A percentile compares a stretch with the other conserved stretches of the same genome.
phyloP scores from a whole-genome alignment of 2,797 vertebrate genomes.

The Antennarius maculatus region DNA sequence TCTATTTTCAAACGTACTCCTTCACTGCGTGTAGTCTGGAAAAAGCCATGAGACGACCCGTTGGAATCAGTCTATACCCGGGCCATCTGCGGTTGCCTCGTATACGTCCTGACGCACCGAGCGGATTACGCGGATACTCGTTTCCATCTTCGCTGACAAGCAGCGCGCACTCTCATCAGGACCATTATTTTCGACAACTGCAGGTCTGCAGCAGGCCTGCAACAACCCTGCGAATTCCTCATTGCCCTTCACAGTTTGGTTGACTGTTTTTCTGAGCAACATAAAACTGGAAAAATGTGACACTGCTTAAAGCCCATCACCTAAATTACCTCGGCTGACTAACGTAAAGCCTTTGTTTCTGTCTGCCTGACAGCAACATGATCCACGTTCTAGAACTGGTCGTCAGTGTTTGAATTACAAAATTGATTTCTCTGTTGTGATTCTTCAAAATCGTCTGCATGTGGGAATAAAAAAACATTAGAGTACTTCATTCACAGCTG shows the following conservation, averaged over 20 bases:
- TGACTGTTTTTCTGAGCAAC: constrained; percentile 46
- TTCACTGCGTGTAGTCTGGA: constrained; percentile 29
- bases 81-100: constrained; percentile 61
- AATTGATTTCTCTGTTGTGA: constrained; percentile 12
- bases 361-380: constrained; percentile 4
- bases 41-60: constrained; percentile 36
- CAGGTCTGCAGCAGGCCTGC: constrained; percentile 60
- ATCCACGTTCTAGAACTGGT: constrained; percentile 19
- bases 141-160: constrained; percentile 61
- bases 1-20: constrained; percentile 27
- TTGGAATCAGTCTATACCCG: constrained; percentile 28
- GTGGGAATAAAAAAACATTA: not conserved
- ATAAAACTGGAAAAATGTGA: constrained; percentile 28
- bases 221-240: constrained; percentile 48
- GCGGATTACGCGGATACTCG: constrained; percentile 49
- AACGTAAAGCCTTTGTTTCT: not conserved
- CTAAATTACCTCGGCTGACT: constrained; percentile 24
- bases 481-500: not conserved
- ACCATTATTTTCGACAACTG: constrained; percentile 62
- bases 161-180: constrained; percentile 76
- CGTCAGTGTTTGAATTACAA: constrained; percentile 2
- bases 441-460: not conserved
- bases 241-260: constrained; percentile 41
- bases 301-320: constrained; percentile 43
- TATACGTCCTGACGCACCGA: constrained; percentile 73